These are phyloP conservation scores for Diacarnus erythraeanus DNA, from an alignment of 37 sponge, comb jelly and placozoan species.

Conservation along the genomic window DNA sequence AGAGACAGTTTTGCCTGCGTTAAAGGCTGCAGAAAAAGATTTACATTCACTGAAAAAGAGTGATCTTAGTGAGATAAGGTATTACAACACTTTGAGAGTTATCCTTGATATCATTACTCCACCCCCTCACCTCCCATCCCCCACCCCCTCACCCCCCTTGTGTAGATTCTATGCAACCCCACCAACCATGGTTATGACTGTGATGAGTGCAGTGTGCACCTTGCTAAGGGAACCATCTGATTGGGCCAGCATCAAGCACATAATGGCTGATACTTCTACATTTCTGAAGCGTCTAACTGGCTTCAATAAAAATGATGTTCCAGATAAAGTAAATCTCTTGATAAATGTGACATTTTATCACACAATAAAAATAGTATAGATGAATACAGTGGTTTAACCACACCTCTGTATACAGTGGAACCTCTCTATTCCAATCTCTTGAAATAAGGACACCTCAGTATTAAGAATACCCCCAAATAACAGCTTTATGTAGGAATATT, in stretches of 20 bases:
- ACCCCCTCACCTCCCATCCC: not conserved
- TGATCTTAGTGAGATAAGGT: constrained; percentile 70
- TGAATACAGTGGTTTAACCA: too few species aligned
- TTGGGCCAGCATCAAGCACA: constrained; percentile 67
- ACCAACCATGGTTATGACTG: constrained; percentile 76
- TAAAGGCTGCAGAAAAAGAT: constrained; percentile 49
- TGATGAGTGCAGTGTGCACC: constrained; percentile 79
- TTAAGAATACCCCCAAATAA: too few species aligned
- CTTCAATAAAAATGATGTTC: constrained; percentile 56
- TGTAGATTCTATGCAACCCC: constrained; percentile 63
- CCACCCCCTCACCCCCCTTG: not conserved
- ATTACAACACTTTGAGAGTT: not conserved
- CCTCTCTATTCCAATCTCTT: too few species aligned
- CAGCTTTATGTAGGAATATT: too few species aligned
- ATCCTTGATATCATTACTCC: not conserved
- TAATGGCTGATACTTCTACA: constrained; percentile 42
- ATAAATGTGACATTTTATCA: too few species aligned
- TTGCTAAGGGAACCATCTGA: constrained; percentile 69
- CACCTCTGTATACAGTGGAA: too few species aligned
- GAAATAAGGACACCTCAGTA: too few species aligned
- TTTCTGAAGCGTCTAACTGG: constrained; percentile 50
- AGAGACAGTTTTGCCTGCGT: constrained; percentile 53
- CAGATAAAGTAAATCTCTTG: constrained; percentile 48
- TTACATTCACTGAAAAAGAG: constrained; percentile 56
- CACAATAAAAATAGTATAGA: too few species aligned